These are phyloP conservation scores for Lagopus leucura DNA, from an alignment of 2,113 vertebrate genomes.

Conservation along the genomic window DNA sequence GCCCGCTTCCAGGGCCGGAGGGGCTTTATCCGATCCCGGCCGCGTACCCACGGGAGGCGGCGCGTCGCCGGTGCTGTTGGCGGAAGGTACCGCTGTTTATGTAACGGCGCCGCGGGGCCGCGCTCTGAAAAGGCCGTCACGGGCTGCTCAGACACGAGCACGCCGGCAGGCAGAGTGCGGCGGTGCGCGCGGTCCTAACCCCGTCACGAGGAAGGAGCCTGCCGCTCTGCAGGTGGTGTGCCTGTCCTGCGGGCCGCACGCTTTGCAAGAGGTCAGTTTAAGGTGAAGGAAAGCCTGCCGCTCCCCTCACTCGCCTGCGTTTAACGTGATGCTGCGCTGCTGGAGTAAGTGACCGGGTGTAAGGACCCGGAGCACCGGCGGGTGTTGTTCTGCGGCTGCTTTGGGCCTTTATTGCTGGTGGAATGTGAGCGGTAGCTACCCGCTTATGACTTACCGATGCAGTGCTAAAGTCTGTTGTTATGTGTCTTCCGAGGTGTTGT, in stretches of 20 bases:
- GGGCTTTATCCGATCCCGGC: no score
- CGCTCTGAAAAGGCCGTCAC: no score
- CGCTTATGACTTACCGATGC: background rate
- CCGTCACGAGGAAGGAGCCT: background rate
- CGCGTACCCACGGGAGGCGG: no score
- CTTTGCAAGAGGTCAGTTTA: background rate
- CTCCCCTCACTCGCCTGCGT: background rate
- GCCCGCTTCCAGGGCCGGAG: no score
- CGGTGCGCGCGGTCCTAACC: background rate
- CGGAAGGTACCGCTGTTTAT: background rate
- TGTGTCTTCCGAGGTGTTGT: background rate
- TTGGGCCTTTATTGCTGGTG: background rate
- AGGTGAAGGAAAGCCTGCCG: background rate
- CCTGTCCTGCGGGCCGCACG: background rate
- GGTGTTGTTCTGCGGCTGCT: background rate
- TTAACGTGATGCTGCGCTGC: background rate
- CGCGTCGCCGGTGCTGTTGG: background rate
- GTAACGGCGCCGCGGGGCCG: background rate
- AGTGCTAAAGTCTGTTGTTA: background rate
- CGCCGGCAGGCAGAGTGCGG: background rate
- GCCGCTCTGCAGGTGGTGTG: slow-evolving; percentile 1
- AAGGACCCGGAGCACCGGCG: background rate
- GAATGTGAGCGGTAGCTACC: background rate
- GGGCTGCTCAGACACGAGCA: no score
- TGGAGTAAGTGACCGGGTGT: background rate